phyloP scores from a whole-genome alignment of 37 sponge, comb jelly and placozoan species.

The Theonella swinhoei region DNA sequence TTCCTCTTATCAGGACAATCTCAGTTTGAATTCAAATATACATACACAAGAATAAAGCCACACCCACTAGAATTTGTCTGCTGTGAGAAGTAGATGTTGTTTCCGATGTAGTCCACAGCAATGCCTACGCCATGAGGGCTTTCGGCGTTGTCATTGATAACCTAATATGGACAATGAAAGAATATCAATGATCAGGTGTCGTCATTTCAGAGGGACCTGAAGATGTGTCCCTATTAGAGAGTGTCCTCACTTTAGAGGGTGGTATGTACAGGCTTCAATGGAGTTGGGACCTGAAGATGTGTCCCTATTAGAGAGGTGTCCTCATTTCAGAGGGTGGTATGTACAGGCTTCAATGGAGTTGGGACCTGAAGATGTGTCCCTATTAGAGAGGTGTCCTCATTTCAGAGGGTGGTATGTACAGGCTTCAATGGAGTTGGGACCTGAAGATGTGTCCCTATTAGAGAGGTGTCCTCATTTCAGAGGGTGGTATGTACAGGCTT shows the following conservation, averaged over 20 bases:
- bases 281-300: neutral
- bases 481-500: neutral
- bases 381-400: no score
- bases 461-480: neutral
- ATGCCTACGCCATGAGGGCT: slow-evolving; percentile 32
- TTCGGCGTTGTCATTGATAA: slow-evolving; percentile 6
- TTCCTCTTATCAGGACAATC: no score
- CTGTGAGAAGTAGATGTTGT: slow-evolving; percentile 51
- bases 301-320: no score
- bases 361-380: neutral
- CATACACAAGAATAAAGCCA: no score
- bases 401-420: neutral
- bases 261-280: neutral
- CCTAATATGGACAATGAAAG: neutral
- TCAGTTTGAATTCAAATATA: no score
- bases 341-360: slow-evolving; percentile 7
- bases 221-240: neutral
- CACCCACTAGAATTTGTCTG: neutral
- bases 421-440: neutral
- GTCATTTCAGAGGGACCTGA: neutral
- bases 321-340: neutral
- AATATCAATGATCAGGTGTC: neutral
- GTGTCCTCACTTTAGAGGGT: neutral
- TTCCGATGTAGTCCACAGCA: slow-evolving; percentile 50
- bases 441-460: neutral